A percentile compares a stretch with the other conserved stretches of the same genome.
Evolutionary conservation across 2,888 invertebrate species (phyloP).

Genomic region (Meganola albula): DNA sequence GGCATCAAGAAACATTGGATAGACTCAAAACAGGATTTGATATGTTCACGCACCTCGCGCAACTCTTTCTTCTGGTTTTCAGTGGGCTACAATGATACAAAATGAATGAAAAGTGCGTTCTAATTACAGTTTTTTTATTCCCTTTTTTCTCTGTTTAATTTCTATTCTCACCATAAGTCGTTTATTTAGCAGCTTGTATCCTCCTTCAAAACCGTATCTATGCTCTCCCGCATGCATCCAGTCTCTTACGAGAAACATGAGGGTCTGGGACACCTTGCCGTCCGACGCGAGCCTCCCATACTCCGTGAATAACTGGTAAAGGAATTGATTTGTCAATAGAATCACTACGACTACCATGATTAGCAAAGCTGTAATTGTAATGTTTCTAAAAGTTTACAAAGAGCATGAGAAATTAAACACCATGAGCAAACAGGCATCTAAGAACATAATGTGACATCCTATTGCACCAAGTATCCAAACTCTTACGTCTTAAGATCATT

Average conservation of each 20-base stretch:
- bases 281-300: background rate
- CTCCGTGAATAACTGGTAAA: background rate
- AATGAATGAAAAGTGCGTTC: background rate
- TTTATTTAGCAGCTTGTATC: background rate
- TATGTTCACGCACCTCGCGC: constrained; percentile 92
- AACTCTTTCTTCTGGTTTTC: constrained; percentile 94
- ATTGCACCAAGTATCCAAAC: too few relatives aligned
- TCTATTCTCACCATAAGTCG: background rate
- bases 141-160: background rate
- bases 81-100: constrained; percentile 66
- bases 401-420: too few relatives aligned
- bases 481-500: too few relatives aligned
- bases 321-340: too few relatives aligned
- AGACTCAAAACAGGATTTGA: constrained; percentile 93
- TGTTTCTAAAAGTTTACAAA: too few relatives aligned
- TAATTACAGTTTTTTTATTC: background rate
- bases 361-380: too few relatives aligned
- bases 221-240: background rate
- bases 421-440: too few relatives aligned
- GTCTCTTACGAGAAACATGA: background rate
- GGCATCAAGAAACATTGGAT: constrained; percentile 98
- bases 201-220: background rate
- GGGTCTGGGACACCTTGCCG: background rate
- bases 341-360: too few relatives aligned
- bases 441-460: too few relatives aligned